phyloP scores from a whole-genome alignment of 2,888 invertebrate species.

The Ornithoptera priamus region DNA sequence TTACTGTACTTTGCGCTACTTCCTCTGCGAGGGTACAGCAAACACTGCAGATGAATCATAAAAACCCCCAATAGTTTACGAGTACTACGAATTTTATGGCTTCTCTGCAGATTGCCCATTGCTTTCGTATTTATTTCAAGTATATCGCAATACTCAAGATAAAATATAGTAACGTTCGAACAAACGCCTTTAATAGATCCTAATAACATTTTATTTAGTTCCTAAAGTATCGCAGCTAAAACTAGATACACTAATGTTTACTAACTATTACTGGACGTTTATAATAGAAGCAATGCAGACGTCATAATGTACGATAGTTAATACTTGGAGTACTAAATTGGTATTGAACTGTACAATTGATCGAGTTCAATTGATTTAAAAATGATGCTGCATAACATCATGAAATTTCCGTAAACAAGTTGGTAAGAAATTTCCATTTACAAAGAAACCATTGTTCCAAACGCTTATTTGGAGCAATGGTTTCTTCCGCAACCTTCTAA shows the following conservation, averaged over 20 bases:
- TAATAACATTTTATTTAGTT: too few relatives aligned
- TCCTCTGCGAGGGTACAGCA: constrained; percentile 53
- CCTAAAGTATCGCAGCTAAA: too few relatives aligned
- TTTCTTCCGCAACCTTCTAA: background rate
- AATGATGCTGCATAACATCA: too few relatives aligned
- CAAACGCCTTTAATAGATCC: background rate
- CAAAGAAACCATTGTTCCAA: background rate
- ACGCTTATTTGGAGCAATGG: background rate
- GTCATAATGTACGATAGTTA: too few relatives aligned
- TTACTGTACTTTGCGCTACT: constrained; percentile 47
- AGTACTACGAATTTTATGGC: constrained; percentile 66
- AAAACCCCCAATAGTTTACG: constrained; percentile 75
- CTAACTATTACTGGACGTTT: too few relatives aligned
- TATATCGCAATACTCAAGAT: constrained; percentile 5
- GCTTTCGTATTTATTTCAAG: constrained; percentile 35
- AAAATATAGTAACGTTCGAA: background rate
- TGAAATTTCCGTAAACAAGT: too few relatives aligned
- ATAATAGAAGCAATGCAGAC: too few relatives aligned
- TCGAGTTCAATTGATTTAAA: too few relatives aligned
- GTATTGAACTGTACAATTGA: too few relatives aligned
- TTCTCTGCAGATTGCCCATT: constrained; percentile 38
- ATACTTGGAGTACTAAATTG: too few relatives aligned
- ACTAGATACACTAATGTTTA: too few relatives aligned
- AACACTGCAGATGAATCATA: constrained; percentile 75
- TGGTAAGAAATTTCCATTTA: too few relatives aligned